Percentiles rank a stretch among this genome's conserved stretches.
phyloP scores from a whole-genome alignment of 1,140 invertebrate species.

The Stenopsyche tienmushanensis region DNA sequence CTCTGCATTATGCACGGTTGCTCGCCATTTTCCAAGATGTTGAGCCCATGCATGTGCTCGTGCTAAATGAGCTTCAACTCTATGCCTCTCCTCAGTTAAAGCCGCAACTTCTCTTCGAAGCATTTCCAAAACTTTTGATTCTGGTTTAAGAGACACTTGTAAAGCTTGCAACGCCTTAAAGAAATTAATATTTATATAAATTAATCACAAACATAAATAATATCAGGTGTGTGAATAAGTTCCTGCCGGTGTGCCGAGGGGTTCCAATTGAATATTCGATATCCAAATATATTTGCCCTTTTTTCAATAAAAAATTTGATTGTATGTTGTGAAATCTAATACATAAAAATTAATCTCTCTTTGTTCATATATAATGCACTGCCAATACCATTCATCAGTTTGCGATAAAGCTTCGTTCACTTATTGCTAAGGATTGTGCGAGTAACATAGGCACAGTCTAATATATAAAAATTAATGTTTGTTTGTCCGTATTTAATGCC shows the following conservation, averaged over 20 bases:
- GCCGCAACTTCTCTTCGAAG: slow-evolving; percentile 81
- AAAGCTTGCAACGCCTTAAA: slow-evolving; percentile 74
- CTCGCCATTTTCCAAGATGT: slow-evolving; percentile 82
- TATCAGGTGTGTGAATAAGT: neutral
- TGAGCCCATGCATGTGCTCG: slow-evolving; percentile 87
- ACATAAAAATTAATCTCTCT: no score
- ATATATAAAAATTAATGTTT: no score
- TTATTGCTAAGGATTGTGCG: no score
- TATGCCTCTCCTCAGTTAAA: slow-evolving; percentile 73
- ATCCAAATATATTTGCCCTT: no score
- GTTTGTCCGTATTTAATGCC: no score
- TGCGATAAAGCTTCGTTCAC: no score
- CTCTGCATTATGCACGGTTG: slow-evolving; percentile 78
- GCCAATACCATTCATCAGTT: no score
- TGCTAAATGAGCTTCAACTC: slow-evolving; percentile 80
- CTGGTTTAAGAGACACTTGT: slow-evolving; percentile 71
- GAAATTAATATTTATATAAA: slow-evolving; percentile 21
- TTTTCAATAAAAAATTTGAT: no score
- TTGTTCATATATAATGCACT: no score
- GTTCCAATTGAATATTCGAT: neutral
- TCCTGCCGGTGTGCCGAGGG: no score
- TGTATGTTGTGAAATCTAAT: no score
- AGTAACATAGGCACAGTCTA: no score
- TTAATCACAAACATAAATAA: neutral
- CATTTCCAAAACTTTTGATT: slow-evolving; percentile 72